These are phyloP conservation scores for Drosophila nikananu DNA, from an alignment of 1,140 invertebrate genomes.

Conservation along the genomic window DNA sequence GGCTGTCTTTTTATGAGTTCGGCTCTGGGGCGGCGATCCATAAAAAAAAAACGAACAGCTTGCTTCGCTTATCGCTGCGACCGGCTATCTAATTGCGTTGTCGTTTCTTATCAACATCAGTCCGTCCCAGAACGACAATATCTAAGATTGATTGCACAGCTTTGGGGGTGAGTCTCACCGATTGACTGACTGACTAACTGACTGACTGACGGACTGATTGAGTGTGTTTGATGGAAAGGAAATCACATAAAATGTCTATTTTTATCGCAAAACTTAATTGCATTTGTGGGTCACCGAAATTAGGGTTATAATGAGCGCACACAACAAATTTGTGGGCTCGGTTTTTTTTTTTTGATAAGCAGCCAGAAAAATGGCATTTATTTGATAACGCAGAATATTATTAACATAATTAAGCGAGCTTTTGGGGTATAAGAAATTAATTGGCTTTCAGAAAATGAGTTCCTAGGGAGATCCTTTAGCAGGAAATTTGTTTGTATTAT, in stretches of 20 bases:
- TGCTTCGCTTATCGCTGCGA: constrained; percentile 55
- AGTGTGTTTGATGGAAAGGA: constrained; percentile 41
- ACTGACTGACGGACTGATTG: constrained; percentile 12
- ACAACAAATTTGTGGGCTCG: constrained; percentile 43
- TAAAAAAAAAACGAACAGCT: constrained; percentile 26
- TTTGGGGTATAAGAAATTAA: neutral
- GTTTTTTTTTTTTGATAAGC: constrained; percentile 32
- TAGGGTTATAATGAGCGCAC: constrained; percentile 60
- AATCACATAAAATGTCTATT: constrained; percentile 80
- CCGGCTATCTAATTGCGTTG: constrained; percentile 77
- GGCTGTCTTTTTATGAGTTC: constrained; percentile 72
- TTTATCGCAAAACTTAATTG: constrained; percentile 77
- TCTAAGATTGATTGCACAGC: constrained; percentile 76
- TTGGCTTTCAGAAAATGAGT: neutral
- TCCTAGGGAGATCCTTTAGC: neutral
- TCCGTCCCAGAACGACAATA: constrained; percentile 62
- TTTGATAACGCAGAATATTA: constrained; percentile 22
- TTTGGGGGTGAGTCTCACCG: constrained; percentile 30
- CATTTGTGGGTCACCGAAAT: constrained; percentile 76
- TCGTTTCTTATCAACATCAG: constrained; percentile 74
- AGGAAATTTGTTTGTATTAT: too few relatives aligned
- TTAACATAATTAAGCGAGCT: constrained; percentile 29
- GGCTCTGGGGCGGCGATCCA: constrained; percentile 68
- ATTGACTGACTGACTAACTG: constrained; percentile 7
- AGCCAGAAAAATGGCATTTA: constrained; percentile 21